Percentiles rank a stretch among this genome's conserved stretches.
These are phyloP conservation scores for Athalia cordata DNA, from an alignment of 2,888 invertebrate genomes.

Conservation along the genomic window DNA sequence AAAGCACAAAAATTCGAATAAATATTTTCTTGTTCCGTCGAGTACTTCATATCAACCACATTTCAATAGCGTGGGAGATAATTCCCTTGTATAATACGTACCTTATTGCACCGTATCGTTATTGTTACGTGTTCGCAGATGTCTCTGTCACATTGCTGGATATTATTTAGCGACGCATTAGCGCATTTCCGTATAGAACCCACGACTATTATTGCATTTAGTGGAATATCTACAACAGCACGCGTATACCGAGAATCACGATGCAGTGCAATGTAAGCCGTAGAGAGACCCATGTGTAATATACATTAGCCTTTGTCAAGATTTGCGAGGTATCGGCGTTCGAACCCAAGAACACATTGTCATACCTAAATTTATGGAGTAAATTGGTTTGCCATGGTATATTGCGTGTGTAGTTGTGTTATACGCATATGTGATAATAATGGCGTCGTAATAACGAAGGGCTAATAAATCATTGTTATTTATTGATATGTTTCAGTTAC, in stretches of 20 bases:
- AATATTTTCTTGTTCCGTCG: too few relatives aligned
- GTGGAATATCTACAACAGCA: neutral
- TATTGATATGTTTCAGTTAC: constrained; percentile 65
- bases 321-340: constrained; percentile 35
- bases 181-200: neutral
- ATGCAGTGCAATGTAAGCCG: neutral
- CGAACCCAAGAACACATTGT: constrained; percentile 15
- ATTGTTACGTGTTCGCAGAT: neutral
- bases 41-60: too few relatives aligned
- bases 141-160: neutral
- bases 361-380: constrained; percentile 1
- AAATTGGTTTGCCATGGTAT: neutral
- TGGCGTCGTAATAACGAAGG: neutral
- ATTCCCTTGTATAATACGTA: too few relatives aligned
- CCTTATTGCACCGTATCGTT: neutral
- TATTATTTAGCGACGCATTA: constrained; percentile 34
- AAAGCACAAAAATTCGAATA: too few relatives aligned
- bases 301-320: constrained; percentile 34
- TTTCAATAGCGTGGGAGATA: too few relatives aligned
- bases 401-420: too few relatives aligned
- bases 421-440: too few relatives aligned
- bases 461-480: neutral
- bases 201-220: constrained; percentile 18
- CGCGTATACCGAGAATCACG: neutral
- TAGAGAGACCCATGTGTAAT: neutral